Conservation (phyloP, 1,140 invertebrate species). For the Saccostrea cuccullata region DNA sequence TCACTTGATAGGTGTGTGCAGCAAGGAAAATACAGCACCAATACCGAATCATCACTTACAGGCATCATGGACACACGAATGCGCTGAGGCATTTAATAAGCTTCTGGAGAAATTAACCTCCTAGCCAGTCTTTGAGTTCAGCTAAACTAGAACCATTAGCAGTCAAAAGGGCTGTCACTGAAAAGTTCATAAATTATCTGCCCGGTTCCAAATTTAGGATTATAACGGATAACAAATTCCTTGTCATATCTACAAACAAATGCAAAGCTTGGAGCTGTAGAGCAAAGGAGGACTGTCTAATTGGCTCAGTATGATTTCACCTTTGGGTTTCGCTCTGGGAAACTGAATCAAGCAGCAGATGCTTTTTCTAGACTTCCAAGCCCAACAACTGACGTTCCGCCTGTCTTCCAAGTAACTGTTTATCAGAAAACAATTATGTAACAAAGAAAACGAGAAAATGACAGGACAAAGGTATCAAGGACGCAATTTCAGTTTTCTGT, state of each 20-base stretch:
- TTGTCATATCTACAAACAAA: slow-evolving; percentile 48
- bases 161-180: slow-evolving; percentile 51
- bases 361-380: slow-evolving; percentile 45
- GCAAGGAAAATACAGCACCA: background rate
- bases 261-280: slow-evolving; percentile 57
- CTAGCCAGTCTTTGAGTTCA: slow-evolving; percentile 40
- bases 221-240: slow-evolving; percentile 58
- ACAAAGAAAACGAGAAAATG: slow-evolving; percentile 11
- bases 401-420: background rate
- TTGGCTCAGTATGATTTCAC: slow-evolving; percentile 55
- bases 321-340: slow-evolving; percentile 50
- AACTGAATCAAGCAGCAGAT: slow-evolving; percentile 43
- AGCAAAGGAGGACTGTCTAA: slow-evolving; percentile 54
- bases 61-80: background rate
- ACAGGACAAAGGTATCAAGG: background rate
- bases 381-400: background rate
- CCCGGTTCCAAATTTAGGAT: slow-evolving; percentile 53
- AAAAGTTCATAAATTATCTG: slow-evolving; percentile 49
- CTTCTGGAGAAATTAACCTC: slow-evolving; percentile 45
- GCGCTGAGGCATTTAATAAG: slow-evolving; percentile 25
- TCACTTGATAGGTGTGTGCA: background rate
- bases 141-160: slow-evolving; percentile 52
- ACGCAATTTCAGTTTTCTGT: background rate
- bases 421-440: background rate
- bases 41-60: background rate